Conservation (phyloP, 2,888 invertebrate species). For the Lycophotia porphyrea region DNA sequence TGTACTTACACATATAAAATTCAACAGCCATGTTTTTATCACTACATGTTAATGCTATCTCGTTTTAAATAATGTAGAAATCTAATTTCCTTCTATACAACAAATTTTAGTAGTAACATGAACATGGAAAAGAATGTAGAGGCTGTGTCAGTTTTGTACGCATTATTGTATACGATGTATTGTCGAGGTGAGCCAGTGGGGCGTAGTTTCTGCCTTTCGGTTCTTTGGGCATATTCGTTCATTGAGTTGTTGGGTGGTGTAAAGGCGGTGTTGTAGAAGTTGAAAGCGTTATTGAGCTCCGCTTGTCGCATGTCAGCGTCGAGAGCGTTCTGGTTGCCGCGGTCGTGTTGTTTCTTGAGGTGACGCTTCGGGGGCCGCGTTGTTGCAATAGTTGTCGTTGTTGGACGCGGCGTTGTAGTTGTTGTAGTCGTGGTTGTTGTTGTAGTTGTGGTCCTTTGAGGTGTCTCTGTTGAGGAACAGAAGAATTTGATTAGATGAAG, state of each 20-base stretch:
- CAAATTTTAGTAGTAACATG: conserved; percentile 64
- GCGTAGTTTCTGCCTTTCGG: conserved; percentile 85
- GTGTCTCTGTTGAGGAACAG: conserved; percentile 84
- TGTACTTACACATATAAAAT: conserved; percentile 82
- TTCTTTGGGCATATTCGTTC: conserved; percentile 84
- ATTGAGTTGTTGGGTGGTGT: conserved; percentile 78
- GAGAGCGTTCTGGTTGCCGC: conserved; percentile 81
- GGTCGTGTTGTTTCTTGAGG: conserved; percentile 83
- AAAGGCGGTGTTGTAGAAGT: conserved; percentile 80
- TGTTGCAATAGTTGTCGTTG: conserved; percentile 78
- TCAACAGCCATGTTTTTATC: conserved; percentile 89
- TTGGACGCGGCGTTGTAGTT: conserved; percentile 78
- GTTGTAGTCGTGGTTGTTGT: conserved; percentile 88
- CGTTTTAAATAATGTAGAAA: conserved; percentile 66
- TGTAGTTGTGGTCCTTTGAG: conserved; percentile 85
- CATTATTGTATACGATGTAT: conserved; percentile 80
- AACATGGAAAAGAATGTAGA: conserved; percentile 54
- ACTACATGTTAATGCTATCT: conserved; percentile 77
- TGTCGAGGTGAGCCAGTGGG: conserved; percentile 84
- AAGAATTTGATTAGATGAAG: conserved; percentile 44
- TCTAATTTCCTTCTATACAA: conserved; percentile 72
- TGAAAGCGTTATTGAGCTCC: conserved; percentile 83
- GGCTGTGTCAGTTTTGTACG: conserved; percentile 45
- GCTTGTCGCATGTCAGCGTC: conserved; percentile 82
- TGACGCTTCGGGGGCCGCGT: conserved; percentile 83